Base-by-base conservation (phyloP, 2,797 vertebrate species). In the Ceryle rudis region DNA sequence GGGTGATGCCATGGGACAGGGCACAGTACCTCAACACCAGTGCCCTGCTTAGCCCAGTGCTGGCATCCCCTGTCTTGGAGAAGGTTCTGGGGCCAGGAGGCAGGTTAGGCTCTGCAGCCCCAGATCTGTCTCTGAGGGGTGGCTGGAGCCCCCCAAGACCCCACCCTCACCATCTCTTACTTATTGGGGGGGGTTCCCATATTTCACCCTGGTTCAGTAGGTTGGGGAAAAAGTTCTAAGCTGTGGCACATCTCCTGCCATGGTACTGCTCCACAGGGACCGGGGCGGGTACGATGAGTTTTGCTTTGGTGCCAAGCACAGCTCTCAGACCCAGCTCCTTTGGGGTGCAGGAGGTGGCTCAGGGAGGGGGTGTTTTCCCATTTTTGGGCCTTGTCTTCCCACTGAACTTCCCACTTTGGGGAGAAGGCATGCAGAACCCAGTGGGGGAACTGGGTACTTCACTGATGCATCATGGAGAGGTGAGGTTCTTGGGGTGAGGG, bases 31-130 rank as follows among this genome's bases (percentile, higher is more conserved):
- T 22, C 14, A 4, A 37, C 37, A 21, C 26, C 31, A n/a, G 16
- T 13, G 23, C 37, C 37, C 3, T 11, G 64, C 65, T 37, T 37
- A 57, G 72, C 46, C 46, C 52, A 19, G 49, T 0, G 1, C 15
- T 0, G 0, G 77, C 33, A 55, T 47, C 4, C 17, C 11, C 22
- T 1, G 0, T 11, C n/a, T 20, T 5, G 1, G 26, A 35, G n/a
- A 33, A 62, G 61, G 29, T 11, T 47, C 23, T 0, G 1, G n/a
- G 39, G 23, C 29, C 2, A 1, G 85, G 31, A 52, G 60, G n/a
- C 0, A 0, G 6, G 0, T 3, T 31, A 31, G 65, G 26, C 5
- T 39, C 47, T 47, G 13, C 35, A 82, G 72, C 35, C 25, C 35
- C 12, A 3, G 33, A 39, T 14, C 4, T 0, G 1, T 26, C 55